Base-by-base conservation (phyloP, 2,113 vertebrate genomes). In the Solea senegalensis region DNA sequence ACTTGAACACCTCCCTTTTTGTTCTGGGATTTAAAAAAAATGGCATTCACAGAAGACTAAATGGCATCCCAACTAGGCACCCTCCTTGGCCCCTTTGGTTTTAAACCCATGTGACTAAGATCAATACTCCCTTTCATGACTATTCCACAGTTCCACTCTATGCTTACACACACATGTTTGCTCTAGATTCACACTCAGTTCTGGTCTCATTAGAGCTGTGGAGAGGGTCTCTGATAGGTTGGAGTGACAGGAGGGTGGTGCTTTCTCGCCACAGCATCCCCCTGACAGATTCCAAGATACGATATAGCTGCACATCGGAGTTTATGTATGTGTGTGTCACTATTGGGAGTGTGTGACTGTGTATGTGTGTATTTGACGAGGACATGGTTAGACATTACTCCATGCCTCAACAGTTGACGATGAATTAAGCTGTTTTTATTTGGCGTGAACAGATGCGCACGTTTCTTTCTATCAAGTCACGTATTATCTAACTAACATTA, bases 201-300 rank as follows among this genome's bases (percentile, higher is more conserved):
- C 13, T 72, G 73, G 72, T 56, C 54, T 69, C 75, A 27, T 43
- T 5, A 53, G 74, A 78, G 72, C 67, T 53, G 80, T 15, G 69
- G 78, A 74, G 79, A 82, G 76, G 81, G 69, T 70, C 72, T 83
- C 71, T 81, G 82, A 84, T 85, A 82, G 86, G 86, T 68, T 78
- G 81, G 80, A 78, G 78, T 78, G 83, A 81, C 62, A 56, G 70
- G 72, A 83, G 86, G 81, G 82, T 65, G 81, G 80, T 60, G 69
- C 64, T 73, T 78, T 80, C 66, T 80, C 43, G 0, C 66, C 69
- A 57, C 43, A 26, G 71, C 27, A 62, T 74, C 40, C 40, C 66
- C 63, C 67, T 40, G 66, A 79, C 43, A 73, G 61, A 78, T 34
- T 69, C 61, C 59, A 45, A 66, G 56, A 69, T 54, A 81, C 51